Percentiles rank a stretch among this genome's conserved stretches.
Conservation (phyloP, 2,888 invertebrate species). For the Callyntrura sp. region DNA sequence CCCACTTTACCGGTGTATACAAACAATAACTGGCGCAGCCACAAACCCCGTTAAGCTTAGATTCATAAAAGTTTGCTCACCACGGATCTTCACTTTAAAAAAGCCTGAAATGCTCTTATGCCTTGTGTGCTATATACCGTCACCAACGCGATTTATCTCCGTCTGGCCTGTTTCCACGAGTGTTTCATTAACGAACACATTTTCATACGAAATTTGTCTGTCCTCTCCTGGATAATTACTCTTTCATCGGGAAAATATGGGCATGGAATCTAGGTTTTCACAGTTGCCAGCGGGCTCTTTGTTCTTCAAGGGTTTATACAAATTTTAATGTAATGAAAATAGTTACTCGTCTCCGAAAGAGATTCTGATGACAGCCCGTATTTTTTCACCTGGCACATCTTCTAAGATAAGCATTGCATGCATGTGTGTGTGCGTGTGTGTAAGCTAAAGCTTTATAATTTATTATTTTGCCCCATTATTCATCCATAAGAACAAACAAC, state of each 20-base stretch:
- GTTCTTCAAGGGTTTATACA: constrained; percentile 44
- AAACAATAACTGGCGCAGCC: not conserved
- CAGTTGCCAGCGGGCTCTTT: constrained; percentile 27
- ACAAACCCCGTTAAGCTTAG: not conserved
- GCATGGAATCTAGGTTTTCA: constrained; percentile 28
- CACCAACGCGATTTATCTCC: not conserved
- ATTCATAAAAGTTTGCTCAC: not conserved
- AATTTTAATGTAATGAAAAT: constrained; percentile 52
- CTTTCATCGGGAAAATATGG: constrained; percentile 47
- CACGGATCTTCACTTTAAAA: not conserved
- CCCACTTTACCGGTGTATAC: not conserved
- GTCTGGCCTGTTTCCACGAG: constrained; percentile 26
- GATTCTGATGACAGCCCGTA: not conserved
- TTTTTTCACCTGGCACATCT: constrained; percentile 27
- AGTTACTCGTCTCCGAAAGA: not conserved
- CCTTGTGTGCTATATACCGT: constrained; percentile 10
- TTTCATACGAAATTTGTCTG: constrained; percentile 40
- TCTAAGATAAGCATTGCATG: not conserved
- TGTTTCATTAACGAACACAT: constrained; percentile 43
- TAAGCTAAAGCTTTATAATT: not conserved
- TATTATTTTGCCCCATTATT: not conserved
- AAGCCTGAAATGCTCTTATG: not conserved
- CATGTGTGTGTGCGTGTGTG: too few species aligned
- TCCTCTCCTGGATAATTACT: constrained; percentile 54
- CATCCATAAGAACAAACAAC: too few species aligned